phyloP scores from a whole-genome alignment of 1,140 invertebrate species.

The Lerema accius region DNA sequence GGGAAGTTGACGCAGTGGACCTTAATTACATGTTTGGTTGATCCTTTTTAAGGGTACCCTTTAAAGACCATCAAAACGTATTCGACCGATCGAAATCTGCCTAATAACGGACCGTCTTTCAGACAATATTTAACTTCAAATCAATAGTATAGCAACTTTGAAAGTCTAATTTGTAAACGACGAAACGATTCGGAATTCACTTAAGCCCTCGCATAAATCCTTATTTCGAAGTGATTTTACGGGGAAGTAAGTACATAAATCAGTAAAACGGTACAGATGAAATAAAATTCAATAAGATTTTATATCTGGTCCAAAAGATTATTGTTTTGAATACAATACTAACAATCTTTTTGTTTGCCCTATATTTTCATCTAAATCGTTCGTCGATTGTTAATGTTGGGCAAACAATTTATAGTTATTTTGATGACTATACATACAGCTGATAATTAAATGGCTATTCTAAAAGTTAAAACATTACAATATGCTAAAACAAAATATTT shows the following conservation, averaged over 20 bases:
- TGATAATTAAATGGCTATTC: too few species aligned
- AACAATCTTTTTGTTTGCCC: too few species aligned
- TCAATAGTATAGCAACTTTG: conserved; percentile 42
- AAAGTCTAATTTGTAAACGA: conserved; percentile 36
- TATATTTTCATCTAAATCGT: too few species aligned
- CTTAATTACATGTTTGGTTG: conserved; percentile 60
- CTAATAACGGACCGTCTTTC: conserved; percentile 37
- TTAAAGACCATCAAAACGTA: conserved; percentile 55
- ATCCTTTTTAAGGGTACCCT: conserved; percentile 50
- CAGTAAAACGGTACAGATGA: conserved; percentile 2
- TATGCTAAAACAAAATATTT: conserved; percentile 17
- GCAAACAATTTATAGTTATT: too few species aligned
- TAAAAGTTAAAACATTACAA: too few species aligned
- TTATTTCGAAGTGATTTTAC: conserved; percentile 34
- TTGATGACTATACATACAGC: too few species aligned
- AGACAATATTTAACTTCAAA: conserved; percentile 40
- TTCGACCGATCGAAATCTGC: conserved; percentile 32
- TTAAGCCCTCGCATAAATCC: conserved; percentile 31
- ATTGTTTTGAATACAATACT: background rate
- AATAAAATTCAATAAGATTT: background rate
- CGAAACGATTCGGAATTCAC: conserved; percentile 30
- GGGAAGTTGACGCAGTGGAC: conserved; percentile 57
- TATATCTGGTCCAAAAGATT: background rate
- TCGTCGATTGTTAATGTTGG: too few species aligned
- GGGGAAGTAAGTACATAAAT: conserved; percentile 28